Conservation (phyloP, 2,797 vertebrate species). For the Notolabrus celidotus region DNA sequence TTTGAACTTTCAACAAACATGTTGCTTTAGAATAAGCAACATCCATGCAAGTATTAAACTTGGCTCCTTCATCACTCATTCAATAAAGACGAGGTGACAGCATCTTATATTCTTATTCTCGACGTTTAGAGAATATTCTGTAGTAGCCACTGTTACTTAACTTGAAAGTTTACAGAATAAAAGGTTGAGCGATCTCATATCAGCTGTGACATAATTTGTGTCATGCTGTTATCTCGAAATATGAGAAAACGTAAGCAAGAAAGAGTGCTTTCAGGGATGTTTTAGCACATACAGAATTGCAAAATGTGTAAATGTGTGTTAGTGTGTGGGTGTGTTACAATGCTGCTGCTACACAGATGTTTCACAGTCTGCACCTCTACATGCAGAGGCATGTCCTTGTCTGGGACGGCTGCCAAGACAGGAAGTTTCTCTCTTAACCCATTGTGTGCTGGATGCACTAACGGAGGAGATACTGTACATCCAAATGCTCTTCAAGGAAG, state of each 20-base stretch:
- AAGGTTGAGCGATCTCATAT: slow-evolving; percentile 14
- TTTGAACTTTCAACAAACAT: too few species aligned
- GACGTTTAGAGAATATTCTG: slow-evolving; percentile 13
- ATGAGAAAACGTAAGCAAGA: slow-evolving; percentile 38
- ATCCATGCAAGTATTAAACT: too few species aligned
- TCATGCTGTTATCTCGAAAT: slow-evolving; percentile 46
- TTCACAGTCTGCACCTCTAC: slow-evolving; percentile 89
- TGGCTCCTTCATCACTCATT: too few species aligned
- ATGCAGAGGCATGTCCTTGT: slow-evolving; percentile 88
- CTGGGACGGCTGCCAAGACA: slow-evolving; percentile 88
- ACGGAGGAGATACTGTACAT: slow-evolving; percentile 7
- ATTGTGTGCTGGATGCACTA: slow-evolving; percentile 61
- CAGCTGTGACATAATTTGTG: slow-evolving; percentile 29
- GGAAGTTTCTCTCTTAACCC: slow-evolving; percentile 88
- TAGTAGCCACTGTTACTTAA: slow-evolving; percentile 18
- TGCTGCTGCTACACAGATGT: slow-evolving; percentile 88
- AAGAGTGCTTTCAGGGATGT: slow-evolving; percentile 10
- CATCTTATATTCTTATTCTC: slow-evolving; percentile 7
- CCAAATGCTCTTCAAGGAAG: slow-evolving; percentile 9
- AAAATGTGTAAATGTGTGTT: slow-evolving; percentile 34
- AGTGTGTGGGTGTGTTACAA: slow-evolving; percentile 49
- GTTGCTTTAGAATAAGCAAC: too few species aligned
- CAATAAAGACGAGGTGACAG: not conserved
- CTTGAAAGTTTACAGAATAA: slow-evolving; percentile 39
- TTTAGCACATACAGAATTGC: slow-evolving; percentile 15